Evolutionary conservation across 2,113 vertebrate genomes (phyloP), one percentile per base, ranked within the genome.

Genomic region (Centropus unirufus): DNA sequence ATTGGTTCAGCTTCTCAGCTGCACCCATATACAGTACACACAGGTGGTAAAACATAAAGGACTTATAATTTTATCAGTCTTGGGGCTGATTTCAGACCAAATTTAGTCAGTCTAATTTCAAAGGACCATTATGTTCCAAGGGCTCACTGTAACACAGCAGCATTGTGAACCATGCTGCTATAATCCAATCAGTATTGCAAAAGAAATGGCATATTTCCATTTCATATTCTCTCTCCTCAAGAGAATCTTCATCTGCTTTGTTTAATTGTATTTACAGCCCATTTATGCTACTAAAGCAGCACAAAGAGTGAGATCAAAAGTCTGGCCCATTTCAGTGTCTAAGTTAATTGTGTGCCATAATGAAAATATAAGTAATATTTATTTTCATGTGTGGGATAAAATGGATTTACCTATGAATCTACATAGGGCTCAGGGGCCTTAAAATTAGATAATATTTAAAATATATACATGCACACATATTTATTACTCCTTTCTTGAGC

Each of bases 21-120:
- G 72, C 0, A 9, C 21, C 54, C 23, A 6, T 68, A 39, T 24
- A 88, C 13, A 22, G 47, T 68, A 92, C 76, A 83, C 94, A 90
- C 59, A 95, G 64, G 93, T 93, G 82, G 52, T 57, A 83, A 85
- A 47, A 67, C 47, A 86, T 63, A 90, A 93, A 96, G 72, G 52
- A 72, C 36, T 47, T 59, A 52, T 75, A 72, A 87, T 46, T 86
- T 32, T 77, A 73, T 85, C 42, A 90, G 44, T 94, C 64, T 76
- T 52, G 55, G 67, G 59, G 72, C 88, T 77, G 76, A 83, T 88
- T 95, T 93, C 79, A 92, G 83, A 75, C 79, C 59, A 86, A 93
- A 95, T 95, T 94, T 88, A 83, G 62, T 96, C 75, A 93, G 34
- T 77, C 46, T 93, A 88, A 95, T 96, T 95, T 74, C 87, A 94